Evolutionary conservation across 2,888 invertebrate genomes (phyloP), one percentile per base, ranked within the genome.

Genomic region (Adela reaumurella): DNA sequence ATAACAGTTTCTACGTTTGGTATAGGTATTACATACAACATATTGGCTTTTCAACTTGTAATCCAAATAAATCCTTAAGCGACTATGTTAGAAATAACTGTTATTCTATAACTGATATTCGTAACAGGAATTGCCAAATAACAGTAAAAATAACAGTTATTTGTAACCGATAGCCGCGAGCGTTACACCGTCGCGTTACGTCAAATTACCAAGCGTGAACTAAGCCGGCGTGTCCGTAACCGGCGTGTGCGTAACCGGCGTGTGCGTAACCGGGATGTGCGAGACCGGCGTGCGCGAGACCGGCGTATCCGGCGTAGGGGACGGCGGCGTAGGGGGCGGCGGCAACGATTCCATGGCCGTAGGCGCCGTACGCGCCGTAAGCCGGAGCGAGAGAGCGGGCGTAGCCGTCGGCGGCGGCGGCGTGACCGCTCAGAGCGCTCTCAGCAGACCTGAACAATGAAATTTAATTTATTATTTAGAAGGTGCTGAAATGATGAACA

Each of bases 401-500:
- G 58, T 57, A 63, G 14, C 74, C 76, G 57, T 57, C 65, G 17
- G 64, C 48, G 43, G 76, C 77, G 43, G 77, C 77, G 19, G 68
- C 70, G 19, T 8, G 11, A 14, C 35, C 35, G 35, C 35, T 35
- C 35, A 35, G 35, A 8, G 35, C 35, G 35, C 11, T 14, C 35
- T 8, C 35, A 14, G 35, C 35, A 14, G 35, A 24, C 14, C 35
- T 35, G 35, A 3, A n/a, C n/a, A n/a, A n/a, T n/a, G n/a, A n/a
- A n/a, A n/a, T n/a, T n/a, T n/a, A n/a, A n/a, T n/a, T n/a, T n/a
- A n/a, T n/a, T n/a, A n/a, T n/a, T n/a, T n/a, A n/a, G n/a, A n/a
- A n/a, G n/a, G n/a, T n/a, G n/a, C n/a, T n/a, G n/a, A n/a, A n/a
- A n/a, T n/a, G n/a, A n/a, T n/a, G n/a, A n/a, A n/a, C n/a, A n/a